Evolutionary conservation across 2,797 vertebrate species (phyloP).

Genomic region (Knipowitschia caucasica): DNA sequence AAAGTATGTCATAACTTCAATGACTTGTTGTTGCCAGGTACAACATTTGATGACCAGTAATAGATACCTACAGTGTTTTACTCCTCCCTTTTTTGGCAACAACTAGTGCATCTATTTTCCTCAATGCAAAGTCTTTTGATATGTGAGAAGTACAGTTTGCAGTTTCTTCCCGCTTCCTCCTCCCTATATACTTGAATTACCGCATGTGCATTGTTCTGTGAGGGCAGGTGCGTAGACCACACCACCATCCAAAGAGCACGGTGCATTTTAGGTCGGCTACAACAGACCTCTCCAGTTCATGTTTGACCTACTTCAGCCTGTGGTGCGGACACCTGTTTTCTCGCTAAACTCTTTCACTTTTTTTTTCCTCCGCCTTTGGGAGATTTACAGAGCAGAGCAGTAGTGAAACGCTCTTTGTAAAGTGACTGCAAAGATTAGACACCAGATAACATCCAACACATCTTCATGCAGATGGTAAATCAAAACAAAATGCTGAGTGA

Average conservation of each 20-base stretch:
- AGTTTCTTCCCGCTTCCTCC: background rate
- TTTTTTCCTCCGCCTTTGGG: constrained; percentile 8
- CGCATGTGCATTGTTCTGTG: constrained; percentile 11
- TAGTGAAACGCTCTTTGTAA: constrained; percentile 7
- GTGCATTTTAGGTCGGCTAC: constrained; percentile 8
- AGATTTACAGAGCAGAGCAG: constrained; percentile 3
- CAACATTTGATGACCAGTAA: background rate
- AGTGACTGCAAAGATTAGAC: constrained; percentile 35
- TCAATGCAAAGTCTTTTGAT: background rate
- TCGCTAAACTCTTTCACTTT: constrained; percentile 14
- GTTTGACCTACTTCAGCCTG: constrained; percentile 31
- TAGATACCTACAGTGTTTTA: background rate
- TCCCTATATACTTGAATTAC: constrained; percentile 7
- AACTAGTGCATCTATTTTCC: background rate
- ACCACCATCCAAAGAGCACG: constrained; percentile 8
- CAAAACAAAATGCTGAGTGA: constrained; percentile 23
- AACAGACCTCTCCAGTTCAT: constrained; percentile 23
- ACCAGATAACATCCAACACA: constrained; percentile 36
- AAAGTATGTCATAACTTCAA: background rate
- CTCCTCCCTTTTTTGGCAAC: background rate
- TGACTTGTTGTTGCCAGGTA: background rate
- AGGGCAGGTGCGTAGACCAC: constrained; percentile 12
- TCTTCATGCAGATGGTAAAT: constrained; percentile 27
- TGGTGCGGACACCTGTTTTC: background rate
- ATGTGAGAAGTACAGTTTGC: background rate